Evolutionary conservation across 2,797 vertebrate genomes (phyloP).

Genomic region (Platyrinchus mystaceus): DNA sequence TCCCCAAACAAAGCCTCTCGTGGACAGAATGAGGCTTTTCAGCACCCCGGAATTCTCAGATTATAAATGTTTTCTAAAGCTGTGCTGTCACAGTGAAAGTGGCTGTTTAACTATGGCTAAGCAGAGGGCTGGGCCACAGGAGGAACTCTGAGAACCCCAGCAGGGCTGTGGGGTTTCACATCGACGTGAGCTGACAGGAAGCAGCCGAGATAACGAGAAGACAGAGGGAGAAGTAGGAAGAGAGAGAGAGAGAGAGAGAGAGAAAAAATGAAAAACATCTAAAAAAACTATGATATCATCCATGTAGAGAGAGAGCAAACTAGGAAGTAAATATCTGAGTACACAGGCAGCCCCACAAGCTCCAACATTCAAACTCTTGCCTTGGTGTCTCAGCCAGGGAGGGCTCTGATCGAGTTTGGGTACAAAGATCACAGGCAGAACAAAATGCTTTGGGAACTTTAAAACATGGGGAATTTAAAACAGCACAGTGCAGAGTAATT

Average conservation of each 20-base stretch:
- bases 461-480: background rate
- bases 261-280: background rate
- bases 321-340: constrained; percentile 7
- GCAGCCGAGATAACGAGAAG: constrained; percentile 27
- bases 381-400: background rate
- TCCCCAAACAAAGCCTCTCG: fast-evolving
- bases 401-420: background rate
- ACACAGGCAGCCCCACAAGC: background rate
- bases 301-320: background rate
- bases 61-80: background rate
- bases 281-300: background rate
- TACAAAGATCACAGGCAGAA: background rate
- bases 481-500: background rate
- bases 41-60: background rate
- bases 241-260: background rate
- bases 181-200: background rate
- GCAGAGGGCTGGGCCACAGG: background rate
- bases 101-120: background rate
- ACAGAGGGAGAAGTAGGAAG: constrained; percentile 40
- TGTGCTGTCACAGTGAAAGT: background rate
- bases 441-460: background rate
- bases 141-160: background rate
- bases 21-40: background rate
- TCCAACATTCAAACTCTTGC: background rate
- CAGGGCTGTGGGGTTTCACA: background rate